Base-by-base conservation (phyloP, 2,797 vertebrate genomes). In the Vespertilio murinus region DNA sequence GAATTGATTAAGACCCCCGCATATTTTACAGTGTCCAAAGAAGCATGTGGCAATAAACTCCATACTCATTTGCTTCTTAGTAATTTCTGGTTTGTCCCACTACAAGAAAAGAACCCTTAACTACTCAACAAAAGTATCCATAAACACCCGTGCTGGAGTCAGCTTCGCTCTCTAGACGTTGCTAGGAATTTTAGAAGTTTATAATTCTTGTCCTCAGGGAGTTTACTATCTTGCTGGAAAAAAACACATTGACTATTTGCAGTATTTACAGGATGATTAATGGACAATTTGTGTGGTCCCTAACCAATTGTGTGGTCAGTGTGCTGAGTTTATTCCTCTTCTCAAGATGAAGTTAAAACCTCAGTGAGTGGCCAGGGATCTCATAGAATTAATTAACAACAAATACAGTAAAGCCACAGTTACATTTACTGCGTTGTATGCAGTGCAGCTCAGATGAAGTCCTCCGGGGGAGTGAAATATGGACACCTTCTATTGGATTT, bases 351-450 rank as follows among this genome's bases (percentile, higher is more conserved):
- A 79, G 52, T 70, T 85, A 85, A 92, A 86, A 75, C 52, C 2
- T 54, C 35, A 93, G 64, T 88, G 40, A 83, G 38, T 45, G 49
- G 54, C n/a, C 38, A 65, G 56, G 22, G n/a, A 84, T 92, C 77
- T 91, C 90, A 73, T 79, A 80, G 86, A 96, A 61, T 89, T 87
- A 93, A 89, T 95, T 95, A 95, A 73, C 33, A 79, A 81, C 52
- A 77, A 93, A 87, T 90, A 90, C 20, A 92, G 35, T 86, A 59
- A 92, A 83, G 40, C n/a, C 38, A 85, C 38, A 96, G 14, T 85
- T 40, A 75, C 61, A 65, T 82, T 82, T 61, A 95, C 91, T 65
- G 20, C 16, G 18, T 18, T 38, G 47, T 65, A 18, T 54, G 59
- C 54, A 42, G 9, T 16, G 18, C 14, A 70, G 40, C 25, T 92